A percentile compares a stretch with the other conserved stretches of the same genome.
Evolutionary conservation across 2,797 vertebrate species (phyloP).

Genomic region (Champsocephalus esox): DNA sequence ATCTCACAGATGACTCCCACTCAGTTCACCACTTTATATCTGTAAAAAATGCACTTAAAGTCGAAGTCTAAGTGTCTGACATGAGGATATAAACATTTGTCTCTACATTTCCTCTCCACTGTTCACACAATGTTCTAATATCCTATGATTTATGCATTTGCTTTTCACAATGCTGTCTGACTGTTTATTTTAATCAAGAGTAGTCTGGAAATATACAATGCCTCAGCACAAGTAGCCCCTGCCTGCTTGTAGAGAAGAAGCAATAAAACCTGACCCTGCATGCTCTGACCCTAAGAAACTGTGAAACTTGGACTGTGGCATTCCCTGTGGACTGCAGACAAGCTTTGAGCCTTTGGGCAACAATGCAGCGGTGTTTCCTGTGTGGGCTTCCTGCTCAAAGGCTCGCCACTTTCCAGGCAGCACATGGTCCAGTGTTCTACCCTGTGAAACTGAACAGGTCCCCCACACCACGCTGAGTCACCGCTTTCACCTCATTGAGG

Average conservation of each 20-base stretch:
- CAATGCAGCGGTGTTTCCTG: conserved; percentile 81
- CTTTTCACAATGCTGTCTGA: conserved; percentile 2
- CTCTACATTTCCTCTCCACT: conserved; percentile 6
- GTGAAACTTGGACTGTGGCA: conserved; percentile 52
- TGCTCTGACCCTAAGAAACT: conserved; percentile 51
- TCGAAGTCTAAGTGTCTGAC: conserved; percentile 1
- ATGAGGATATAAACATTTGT: neutral
- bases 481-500: conserved; percentile 60
- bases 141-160: neutral
- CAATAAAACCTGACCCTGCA: conserved; percentile 59
- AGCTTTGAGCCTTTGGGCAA: conserved; percentile 68
- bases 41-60: neutral
- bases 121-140: conserved; percentile 25
- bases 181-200: conserved; percentile 31
- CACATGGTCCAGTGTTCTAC: conserved; percentile 65
- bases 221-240: conserved; percentile 14
- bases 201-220: conserved; percentile 10
- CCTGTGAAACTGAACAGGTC: conserved; percentile 78
- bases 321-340: conserved; percentile 63
- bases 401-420: conserved; percentile 60
- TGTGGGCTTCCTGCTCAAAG: conserved; percentile 78
- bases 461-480: conserved; percentile 69
- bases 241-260: conserved; percentile 7
- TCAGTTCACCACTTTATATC: conserved; percentile 8
- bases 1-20: conserved; percentile 19